Conservation (phyloP, 1,140 invertebrate species). For the Acromyrmex charruanus region DNA sequence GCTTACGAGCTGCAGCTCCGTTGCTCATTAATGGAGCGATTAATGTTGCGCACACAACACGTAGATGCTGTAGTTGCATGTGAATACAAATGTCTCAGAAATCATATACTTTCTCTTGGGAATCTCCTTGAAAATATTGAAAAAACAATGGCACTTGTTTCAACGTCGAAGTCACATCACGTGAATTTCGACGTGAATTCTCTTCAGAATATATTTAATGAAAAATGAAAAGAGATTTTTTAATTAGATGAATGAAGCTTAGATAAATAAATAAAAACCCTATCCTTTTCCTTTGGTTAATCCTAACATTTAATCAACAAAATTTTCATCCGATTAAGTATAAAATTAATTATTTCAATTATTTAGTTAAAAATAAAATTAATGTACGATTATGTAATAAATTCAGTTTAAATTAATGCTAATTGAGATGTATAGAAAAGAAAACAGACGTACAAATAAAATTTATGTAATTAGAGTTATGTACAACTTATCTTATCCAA, state of each 20-base stretch:
- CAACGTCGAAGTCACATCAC: background rate
- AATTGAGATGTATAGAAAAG: background rate
- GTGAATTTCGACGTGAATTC: background rate
- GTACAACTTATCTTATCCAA: background rate
- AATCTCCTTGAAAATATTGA: slow-evolving; percentile 21
- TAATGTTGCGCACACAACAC: slow-evolving; percentile 44
- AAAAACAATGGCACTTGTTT: background rate
- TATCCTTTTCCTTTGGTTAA: background rate
- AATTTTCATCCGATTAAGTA: background rate
- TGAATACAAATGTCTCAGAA: slow-evolving; percentile 43
- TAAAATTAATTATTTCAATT: background rate
- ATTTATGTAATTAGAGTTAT: background rate
- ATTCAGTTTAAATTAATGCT: background rate
- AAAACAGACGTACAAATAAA: background rate
- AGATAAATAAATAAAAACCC: background rate
- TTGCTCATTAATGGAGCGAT: slow-evolving; percentile 53
- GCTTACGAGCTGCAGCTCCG: slow-evolving; percentile 30
- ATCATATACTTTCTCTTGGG: slow-evolving; percentile 32
- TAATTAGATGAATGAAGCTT: background rate
- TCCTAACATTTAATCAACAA: background rate
- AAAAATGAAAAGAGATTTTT: background rate
- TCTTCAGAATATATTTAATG: background rate
- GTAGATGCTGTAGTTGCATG: slow-evolving; percentile 26
- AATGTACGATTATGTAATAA: background rate
- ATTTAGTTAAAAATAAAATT: background rate